These are phyloP conservation scores for Cryptoblepharus egeriae DNA, from an alignment of 2,797 vertebrate species.

Conservation along the genomic window DNA sequence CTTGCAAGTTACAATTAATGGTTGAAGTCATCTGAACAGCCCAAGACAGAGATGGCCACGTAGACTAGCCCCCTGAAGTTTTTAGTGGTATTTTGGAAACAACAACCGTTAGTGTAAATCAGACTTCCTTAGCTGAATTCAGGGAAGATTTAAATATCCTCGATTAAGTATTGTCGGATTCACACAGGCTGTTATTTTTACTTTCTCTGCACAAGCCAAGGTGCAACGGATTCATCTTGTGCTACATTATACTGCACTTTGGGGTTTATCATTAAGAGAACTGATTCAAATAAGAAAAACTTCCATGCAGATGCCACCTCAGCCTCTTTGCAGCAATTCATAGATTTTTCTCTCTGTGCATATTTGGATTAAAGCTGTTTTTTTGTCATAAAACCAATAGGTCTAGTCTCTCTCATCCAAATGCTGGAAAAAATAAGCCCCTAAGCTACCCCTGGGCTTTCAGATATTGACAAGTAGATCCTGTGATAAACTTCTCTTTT, in stretches of 20 bases:
- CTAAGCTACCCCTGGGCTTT: slow-evolving; percentile 43
- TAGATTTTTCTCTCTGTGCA: background rate
- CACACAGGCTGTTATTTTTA: background rate
- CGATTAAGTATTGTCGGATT: background rate
- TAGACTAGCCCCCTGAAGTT: no score
- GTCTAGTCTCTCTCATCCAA: slow-evolving; percentile 25
- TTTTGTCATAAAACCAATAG: slow-evolving; percentile 44
- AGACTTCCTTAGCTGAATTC: background rate
- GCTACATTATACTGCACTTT: background rate
- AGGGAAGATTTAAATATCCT: background rate
- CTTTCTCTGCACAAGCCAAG: background rate
- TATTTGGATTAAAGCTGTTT: slow-evolving; percentile 24
- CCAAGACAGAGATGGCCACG: no score
- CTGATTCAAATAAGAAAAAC: background rate
- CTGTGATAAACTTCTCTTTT: slow-evolving; percentile 24
- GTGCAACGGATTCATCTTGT: background rate
- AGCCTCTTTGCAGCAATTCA: slow-evolving; percentile 27
- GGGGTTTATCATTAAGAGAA: background rate
- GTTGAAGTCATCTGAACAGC: background rate
- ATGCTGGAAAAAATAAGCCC: slow-evolving; percentile 45
- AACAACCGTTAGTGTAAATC: background rate
- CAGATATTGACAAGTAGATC: slow-evolving; percentile 27
- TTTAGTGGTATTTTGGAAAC: no score
- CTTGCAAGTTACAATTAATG: background rate
- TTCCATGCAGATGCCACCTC: slow-evolving; percentile 22